Evolutionary conservation across 2,797 vertebrate species (phyloP), one percentile per base, ranked within the genome.

Genomic region (Martes flavigula): DNA sequence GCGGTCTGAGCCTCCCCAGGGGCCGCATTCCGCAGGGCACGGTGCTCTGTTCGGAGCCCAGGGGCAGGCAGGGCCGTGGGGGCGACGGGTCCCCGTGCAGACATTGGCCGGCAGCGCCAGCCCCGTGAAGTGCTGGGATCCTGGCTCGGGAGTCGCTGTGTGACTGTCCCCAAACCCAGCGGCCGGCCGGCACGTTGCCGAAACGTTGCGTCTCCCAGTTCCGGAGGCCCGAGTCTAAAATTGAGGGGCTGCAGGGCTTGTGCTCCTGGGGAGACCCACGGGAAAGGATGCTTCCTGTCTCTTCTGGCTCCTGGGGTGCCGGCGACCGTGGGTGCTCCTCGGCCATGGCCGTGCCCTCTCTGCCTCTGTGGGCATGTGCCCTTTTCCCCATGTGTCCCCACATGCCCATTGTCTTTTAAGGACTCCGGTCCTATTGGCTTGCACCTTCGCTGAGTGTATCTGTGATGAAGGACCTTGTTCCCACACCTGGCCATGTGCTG

Each of bases 351-450:
- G 15, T 7, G 1, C 5, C 12, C 20, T 30, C 25, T 5, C 32
- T 2, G 38, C 89, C 7, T 40, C 81, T 0, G 20, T 21, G 72
- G 14, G 4, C 38, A 2, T 0, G 0, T 0, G 5, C 30, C 48
- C 35, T 25, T 27, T 38, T 56, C 38, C 3, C 3, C 1, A 43
- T 1, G 13, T 51, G 58, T 21, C 32, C 3, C 30, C 10, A 4
- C 32, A 1, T 9, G 62, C 20, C 18, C 0, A 3, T 12, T 13
- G 48, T 58, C 40, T 25, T 2, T 1, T 1, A 5, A 6, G n/a
- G 68, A 21, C 23, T 15, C 62, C 0, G 0, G 48, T 13, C 35
- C 1, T 38, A 0, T 2, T 0, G 3, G 46, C 20, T 0, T 1
- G 18, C 15, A 1, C 40, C 25, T 15, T 20, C 3, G 18, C 40